Base-by-base conservation (phyloP, 2,888 invertebrate species). In the Emmelina monodactyla region DNA sequence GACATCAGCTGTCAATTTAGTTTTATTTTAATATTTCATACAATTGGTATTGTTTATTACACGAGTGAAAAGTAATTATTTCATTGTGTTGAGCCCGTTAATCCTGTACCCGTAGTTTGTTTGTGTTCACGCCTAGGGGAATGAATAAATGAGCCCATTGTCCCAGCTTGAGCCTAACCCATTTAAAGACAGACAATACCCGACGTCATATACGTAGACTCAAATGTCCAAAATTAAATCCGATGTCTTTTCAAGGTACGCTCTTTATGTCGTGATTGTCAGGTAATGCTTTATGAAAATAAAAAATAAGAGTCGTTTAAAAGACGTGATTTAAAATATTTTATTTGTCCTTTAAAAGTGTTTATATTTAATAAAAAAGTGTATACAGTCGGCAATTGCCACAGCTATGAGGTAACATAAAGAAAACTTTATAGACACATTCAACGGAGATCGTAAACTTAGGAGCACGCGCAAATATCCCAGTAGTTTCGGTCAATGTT, bases 151-250 rank as follows among this genome's bases (percentile, higher is more conserved):
- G 68, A 70, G 62, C 60, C 59, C 53, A 66, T 70, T 71, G 69
- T 71, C 57, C 62, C 49, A 53, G 32, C 56, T 58, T 56, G 50
- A 55, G 56, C 60, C 55, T 60, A 59, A 57, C 64, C 62, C 61
- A 67, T 70, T 68, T 68, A 57, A 62, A 67, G 60, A 68, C 61
- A 68, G 66, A 71, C 70, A 71, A 71, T 70, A 62, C 62, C 65
- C 60, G 69, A 67, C 68, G 68, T 68, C 60, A 56, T 62, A 55
- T 57, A 60, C 55, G n/a, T 10, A 25, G 3, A 25, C 9, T n/a
- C n/a, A n/a, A n/a, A n/a, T n/a, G n/a, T n/a, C n/a, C n/a, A n/a
- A n/a, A n/a, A n/a, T n/a, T n/a, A n/a, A n/a, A n/a, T n/a, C n/a
- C n/a, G n/a, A n/a, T n/a, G n/a, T n/a, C n/a, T n/a, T n/a, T n/a